phyloP scores from a whole-genome alignment of 2,888 invertebrate genomes.

The Neria commutata region DNA sequence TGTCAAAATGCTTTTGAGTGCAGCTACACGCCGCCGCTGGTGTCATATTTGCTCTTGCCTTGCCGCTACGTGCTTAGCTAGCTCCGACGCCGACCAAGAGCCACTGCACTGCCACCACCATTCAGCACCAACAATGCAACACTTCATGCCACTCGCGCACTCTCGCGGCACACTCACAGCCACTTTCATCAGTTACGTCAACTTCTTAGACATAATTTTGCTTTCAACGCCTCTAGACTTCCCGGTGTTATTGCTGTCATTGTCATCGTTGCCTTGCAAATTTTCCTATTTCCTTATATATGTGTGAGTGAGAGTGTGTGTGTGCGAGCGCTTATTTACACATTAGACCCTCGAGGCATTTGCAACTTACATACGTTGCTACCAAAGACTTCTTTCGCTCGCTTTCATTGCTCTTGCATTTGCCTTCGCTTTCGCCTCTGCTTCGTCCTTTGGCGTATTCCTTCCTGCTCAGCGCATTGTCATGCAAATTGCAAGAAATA shows the following conservation, averaged over 20 bases:
- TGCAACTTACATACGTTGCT: not conserved
- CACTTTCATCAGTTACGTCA: slow-evolving; percentile 4
- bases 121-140: no score
- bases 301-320: slow-evolving; percentile 2
- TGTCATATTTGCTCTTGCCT: not conserved
- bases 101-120: no score
- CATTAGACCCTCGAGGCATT: slow-evolving; percentile 7
- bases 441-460: no score
- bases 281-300: no score
- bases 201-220: slow-evolving; percentile 33
- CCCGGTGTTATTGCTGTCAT: slow-evolving; percentile 1
- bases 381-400: no score
- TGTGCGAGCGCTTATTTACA: slow-evolving; percentile 7
- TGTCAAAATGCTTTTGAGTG: slow-evolving; percentile 44
- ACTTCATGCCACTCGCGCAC: not conserved
- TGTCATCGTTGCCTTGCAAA: no score
- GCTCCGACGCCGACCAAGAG: not conserved
- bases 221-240: slow-evolving; percentile 22
- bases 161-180: no score
- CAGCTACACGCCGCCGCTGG: slow-evolving; percentile 31
- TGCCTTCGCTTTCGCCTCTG: no score
- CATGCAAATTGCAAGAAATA: no score
- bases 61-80: not conserved
- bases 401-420: slow-evolving; percentile 9
- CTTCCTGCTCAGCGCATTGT: no score